A percentile compares a stretch with the other conserved stretches of the same genome.
Conservation (phyloP, 1,140 invertebrate genomes). For the Colletes latitarsis region DNA sequence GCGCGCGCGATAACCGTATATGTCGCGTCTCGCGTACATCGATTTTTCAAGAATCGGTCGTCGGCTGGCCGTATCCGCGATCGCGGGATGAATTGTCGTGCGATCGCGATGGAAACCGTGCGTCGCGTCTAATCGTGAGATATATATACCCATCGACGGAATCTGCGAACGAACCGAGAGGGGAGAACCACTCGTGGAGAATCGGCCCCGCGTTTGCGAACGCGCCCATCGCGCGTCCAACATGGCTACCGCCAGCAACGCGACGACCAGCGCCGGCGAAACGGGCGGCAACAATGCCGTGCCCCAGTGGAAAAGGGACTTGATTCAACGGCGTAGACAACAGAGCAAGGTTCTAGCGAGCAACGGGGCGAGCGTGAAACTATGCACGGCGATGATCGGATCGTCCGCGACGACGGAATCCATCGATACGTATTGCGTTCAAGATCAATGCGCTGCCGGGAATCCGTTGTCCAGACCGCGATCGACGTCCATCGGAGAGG, state of each 20-base stretch:
- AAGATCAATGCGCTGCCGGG: conserved; percentile 36
- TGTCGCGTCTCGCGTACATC: conserved; percentile 29
- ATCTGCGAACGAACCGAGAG: background rate
- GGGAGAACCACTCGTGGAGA: background rate
- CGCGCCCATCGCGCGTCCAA: conserved; percentile 63
- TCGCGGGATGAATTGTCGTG: conserved; percentile 8
- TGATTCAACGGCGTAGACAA: conserved; percentile 85
- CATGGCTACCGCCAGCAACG: conserved; percentile 69
- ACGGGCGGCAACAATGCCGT: conserved; percentile 64
- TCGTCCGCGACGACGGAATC: conserved; percentile 42
- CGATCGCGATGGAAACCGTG: conserved; percentile 1
- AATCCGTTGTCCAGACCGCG: conserved; percentile 16
- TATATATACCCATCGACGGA: background rate
- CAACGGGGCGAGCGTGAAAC: conserved; percentile 71
- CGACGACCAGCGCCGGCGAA: conserved; percentile 54
- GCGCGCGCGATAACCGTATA: conserved; percentile 29
- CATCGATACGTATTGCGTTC: conserved; percentile 10
- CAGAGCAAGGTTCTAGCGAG: conserved; percentile 71
- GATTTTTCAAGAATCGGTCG: conserved; percentile 24
- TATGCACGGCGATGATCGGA: conserved; percentile 54
- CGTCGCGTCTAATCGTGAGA: background rate
- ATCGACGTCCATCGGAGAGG: conserved; percentile 7
- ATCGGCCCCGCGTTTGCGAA: conserved; percentile 40
- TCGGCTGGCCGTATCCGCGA: background rate
- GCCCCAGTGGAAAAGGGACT: conserved; percentile 88